These are phyloP conservation scores for Epizoanthus scotinus DNA, from an alignment of 92 coral and sea anemone species.

Conservation along the genomic window DNA sequence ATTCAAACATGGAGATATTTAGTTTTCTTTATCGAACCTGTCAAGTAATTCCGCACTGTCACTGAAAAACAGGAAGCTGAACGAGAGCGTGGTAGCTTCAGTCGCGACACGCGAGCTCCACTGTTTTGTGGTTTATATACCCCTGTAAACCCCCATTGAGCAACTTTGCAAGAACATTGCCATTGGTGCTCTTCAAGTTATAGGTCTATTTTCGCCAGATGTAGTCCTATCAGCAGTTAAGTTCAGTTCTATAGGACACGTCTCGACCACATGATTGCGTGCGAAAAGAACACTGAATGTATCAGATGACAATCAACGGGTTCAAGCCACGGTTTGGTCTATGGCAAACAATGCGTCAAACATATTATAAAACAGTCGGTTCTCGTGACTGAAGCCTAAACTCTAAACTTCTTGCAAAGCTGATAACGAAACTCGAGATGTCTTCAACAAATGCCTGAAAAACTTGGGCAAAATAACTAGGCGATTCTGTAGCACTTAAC, in stretches of 20 bases:
- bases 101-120: background rate
- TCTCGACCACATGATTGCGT: constrained; percentile 9
- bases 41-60: constrained; percentile 13
- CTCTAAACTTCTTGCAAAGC: constrained; percentile 3
- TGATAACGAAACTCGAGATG: background rate
- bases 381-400: constrained; percentile 44
- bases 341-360: constrained; percentile 22
- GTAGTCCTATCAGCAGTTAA: background rate
- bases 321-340: constrained; percentile 1
- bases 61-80: constrained; percentile 20
- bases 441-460: background rate
- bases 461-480: background rate
- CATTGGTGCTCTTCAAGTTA: background rate
- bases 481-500: background rate
- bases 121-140: background rate
- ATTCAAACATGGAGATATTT: constrained; percentile 16
- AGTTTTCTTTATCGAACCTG: constrained; percentile 10
- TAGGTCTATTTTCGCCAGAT: background rate
- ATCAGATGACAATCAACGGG: constrained; percentile 27
- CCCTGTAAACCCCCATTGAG: background rate
- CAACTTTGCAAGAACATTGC: background rate
- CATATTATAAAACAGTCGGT: background rate
- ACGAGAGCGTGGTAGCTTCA: constrained; percentile 1
- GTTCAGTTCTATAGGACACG: background rate
- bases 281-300: constrained; percentile 22